These are phyloP conservation scores for Scolopax bukidnonensis DNA, from an alignment of 2,797 vertebrate genomes.

Conservation along the genomic window DNA sequence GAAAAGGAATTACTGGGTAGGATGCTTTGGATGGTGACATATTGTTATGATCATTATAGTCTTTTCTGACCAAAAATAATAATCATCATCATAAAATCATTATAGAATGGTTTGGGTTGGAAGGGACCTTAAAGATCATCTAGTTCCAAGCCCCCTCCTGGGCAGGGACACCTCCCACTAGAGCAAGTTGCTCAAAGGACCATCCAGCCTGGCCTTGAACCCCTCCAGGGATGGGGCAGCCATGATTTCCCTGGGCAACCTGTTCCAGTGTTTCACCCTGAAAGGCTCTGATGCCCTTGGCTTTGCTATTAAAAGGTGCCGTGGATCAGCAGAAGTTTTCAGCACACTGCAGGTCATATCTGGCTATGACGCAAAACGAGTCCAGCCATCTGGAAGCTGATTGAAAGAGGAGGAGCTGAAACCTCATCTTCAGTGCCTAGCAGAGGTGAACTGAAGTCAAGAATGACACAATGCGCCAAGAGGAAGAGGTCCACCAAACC, in stretches of 20 bases:
- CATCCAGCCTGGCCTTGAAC: too few relatives aligned
- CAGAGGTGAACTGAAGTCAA: neutral
- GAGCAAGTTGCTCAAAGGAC: too few relatives aligned
- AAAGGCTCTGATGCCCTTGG: neutral
- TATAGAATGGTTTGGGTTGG: too few relatives aligned
- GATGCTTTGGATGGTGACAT: neutral
- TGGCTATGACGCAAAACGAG: fast-evolving
- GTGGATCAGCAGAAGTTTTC: neutral
- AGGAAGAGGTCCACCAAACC: neutral
- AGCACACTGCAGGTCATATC: neutral
- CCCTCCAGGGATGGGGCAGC: too few relatives aligned
- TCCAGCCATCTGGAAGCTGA: neutral
- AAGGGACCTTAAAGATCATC: too few relatives aligned
- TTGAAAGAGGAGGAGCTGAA: neutral
- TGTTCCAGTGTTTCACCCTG: neutral
- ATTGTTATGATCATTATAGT: neutral
- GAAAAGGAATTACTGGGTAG: neutral
- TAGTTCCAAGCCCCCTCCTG: too few relatives aligned
- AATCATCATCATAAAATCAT: too few relatives aligned
- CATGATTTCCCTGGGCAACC: too few relatives aligned
- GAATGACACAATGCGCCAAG: neutral
- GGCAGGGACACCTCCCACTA: too few relatives aligned
- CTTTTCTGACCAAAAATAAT: neutral
- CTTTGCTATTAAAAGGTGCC: neutral
- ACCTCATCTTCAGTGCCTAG: neutral